These are phyloP conservation scores for Leptopterna dolabrata DNA, from an alignment of 2,888 invertebrate species.

Conservation along the genomic window DNA sequence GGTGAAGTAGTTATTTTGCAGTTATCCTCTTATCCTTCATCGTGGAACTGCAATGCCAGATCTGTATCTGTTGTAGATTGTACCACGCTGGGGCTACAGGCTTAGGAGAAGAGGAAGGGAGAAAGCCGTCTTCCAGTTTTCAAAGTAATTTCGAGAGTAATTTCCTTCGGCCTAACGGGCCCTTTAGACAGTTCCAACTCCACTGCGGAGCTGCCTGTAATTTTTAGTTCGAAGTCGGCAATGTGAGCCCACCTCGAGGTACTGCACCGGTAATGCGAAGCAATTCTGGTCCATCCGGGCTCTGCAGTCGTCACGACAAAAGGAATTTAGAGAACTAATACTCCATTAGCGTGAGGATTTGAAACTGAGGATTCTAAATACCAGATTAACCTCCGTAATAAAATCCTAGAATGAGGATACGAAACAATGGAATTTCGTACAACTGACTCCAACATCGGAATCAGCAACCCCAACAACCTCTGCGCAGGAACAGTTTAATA, in stretches of 20 bases:
- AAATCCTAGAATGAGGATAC: no score
- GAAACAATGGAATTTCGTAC: no score
- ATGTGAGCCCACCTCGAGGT: background rate
- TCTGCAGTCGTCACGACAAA: background rate
- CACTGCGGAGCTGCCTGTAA: background rate
- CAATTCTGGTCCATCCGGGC: background rate
- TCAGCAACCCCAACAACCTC: no score
- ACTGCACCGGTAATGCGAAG: background rate
- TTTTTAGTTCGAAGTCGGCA: background rate
- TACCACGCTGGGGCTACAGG: background rate
- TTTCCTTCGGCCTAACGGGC: constrained; percentile 3
- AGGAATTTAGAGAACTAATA: background rate
- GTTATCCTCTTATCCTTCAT: background rate
- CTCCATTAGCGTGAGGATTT: no score
- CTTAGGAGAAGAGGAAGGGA: background rate
- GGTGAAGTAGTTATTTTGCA: background rate
- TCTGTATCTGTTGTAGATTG: background rate
- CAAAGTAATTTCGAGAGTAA: constrained; percentile 18
- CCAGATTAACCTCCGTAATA: no score
- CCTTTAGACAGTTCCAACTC: background rate
- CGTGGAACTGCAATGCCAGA: background rate
- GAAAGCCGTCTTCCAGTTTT: background rate
- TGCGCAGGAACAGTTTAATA: no score
- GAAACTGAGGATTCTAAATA: no score
- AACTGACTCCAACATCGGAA: no score